A percentile compares a stretch with the other conserved stretches of the same genome.
These are phyloP conservation scores for Drosophila niveifrons DNA, from an alignment of 2,888 invertebrate species.

Conservation along the genomic window DNA sequence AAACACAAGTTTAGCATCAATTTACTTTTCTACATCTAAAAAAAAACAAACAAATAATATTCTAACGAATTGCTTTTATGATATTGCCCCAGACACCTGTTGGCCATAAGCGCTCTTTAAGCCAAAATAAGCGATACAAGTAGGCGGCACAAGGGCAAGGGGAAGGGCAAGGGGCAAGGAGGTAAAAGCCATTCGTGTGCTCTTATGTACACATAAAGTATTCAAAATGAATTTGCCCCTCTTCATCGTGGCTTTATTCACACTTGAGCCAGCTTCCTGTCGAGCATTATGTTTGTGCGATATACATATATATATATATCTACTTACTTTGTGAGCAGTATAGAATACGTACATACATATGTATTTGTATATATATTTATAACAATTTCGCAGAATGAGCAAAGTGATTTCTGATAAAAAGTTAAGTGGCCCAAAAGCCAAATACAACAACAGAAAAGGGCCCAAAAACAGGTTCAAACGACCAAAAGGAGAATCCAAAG, in stretches of 20 bases:
- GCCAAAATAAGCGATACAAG: slow-evolving; percentile 18
- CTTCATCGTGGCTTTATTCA: slow-evolving; percentile 25
- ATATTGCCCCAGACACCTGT: slow-evolving; percentile 41
- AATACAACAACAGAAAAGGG: slow-evolving; percentile 45
- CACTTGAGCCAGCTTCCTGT: slow-evolving; percentile 34
- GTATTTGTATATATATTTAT: slow-evolving; percentile 38
- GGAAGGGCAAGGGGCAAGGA: not conserved
- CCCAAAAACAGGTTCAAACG: slow-evolving; percentile 62
- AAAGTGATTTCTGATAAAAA: slow-evolving; percentile 79
- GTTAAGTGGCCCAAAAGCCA: slow-evolving; percentile 74
- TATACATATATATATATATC: slow-evolving; percentile 3
- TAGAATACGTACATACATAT: not conserved
- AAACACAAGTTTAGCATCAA: not conserved
- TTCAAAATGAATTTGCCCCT: slow-evolving; percentile 18
- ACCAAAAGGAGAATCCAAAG: slow-evolving; percentile 31
- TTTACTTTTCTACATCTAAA: not conserved
- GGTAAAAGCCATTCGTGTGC: slow-evolving; percentile 18
- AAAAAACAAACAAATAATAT: not conserved
- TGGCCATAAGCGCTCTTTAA: slow-evolving; percentile 22
- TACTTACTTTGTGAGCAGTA: not conserved
- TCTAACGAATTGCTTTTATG: not conserved
- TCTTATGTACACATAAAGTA: not conserved
- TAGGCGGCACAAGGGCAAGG: not conserved
- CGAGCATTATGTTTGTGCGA: not conserved
- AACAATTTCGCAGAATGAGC: slow-evolving; percentile 70